Base-by-base conservation (phyloP, 2,797 vertebrate species). In the Anisognathus igniventris region DNA sequence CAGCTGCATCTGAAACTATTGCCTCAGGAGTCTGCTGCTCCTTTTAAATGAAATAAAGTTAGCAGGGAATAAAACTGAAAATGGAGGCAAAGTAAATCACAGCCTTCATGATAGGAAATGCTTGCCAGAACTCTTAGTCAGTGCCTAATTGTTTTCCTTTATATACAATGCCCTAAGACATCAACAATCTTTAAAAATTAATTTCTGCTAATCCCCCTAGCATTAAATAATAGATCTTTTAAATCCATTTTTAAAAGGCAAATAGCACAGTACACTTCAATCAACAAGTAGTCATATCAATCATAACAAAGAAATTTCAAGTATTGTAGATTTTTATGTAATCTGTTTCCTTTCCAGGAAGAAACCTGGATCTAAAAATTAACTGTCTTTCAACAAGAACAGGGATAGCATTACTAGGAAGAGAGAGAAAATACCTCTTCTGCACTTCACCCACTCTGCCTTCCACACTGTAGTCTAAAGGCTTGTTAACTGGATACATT, bases 11-110 rank as follows among this genome's bases (percentile, higher is more conserved):
- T 82, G 86, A 96, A 96, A 93, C 71, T 56, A 91, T 45, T 91
- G 79, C 60, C 85, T 90, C 72, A 75, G 72, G 78, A 94, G n/a
- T 62, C 86, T 96, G 51, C 67, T 93, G 51, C 50, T 95, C 85
- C 30, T 83, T 95, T 91, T 65, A 91, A 94, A 88, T 82, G 60
- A 96, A 96, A 89, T 93, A 88, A 94, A 95, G 30, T n/a, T 62
- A 95, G 24, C n/a, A 67, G 66, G 48, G 27, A 45, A 65, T 88
- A 93, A 91, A 80, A 87, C 48, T 75, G 62, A 94, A 86, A 96
- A 77, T 74, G 51, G 60, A 94, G 30, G 44, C 33, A 84, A 82
- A 85, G 56, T 56, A 91, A 89, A 81, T 89, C 53, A 90, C 51
- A 39, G 28, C 31, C 35, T 30, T 94, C 51, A 66, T 62, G 33